These are phyloP conservation scores for Pseudomugil tenellus DNA, from an alignment of 2,797 vertebrate species.

Conservation along the genomic window DNA sequence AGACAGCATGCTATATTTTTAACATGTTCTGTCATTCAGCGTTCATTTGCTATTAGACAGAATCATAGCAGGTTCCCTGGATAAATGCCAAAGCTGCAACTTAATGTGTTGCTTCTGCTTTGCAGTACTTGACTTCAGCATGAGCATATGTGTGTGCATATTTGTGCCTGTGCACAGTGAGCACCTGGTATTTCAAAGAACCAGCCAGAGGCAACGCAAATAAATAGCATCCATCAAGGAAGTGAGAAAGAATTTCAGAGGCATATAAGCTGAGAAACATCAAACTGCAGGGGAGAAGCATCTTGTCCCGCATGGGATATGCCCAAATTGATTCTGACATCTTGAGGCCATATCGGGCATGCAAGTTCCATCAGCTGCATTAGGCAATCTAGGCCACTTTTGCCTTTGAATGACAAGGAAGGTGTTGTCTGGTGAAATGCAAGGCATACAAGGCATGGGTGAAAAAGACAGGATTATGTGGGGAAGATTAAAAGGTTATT, in stretches of 20 bases:
- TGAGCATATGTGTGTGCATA: slow-evolving; percentile 1
- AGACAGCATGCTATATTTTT: not conserved
- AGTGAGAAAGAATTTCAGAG: slow-evolving; percentile 54
- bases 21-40: slow-evolving; percentile 7
- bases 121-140: slow-evolving; percentile 1
- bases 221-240: slow-evolving; percentile 62
- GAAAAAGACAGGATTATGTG: not conserved
- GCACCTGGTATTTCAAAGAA: slow-evolving; percentile 68
- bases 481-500: slow-evolving; percentile 44
- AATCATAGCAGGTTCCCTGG: slow-evolving; percentile 28
- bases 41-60: slow-evolving; percentile 30
- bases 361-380: slow-evolving; percentile 42
- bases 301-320: slow-evolving; percentile 50
- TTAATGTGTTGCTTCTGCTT: slow-evolving; percentile 43
- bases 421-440: slow-evolving; percentile 45
- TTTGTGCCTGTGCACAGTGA: slow-evolving; percentile 19
- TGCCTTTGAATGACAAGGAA: slow-evolving; percentile 23
- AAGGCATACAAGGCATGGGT: slow-evolving; percentile 17
- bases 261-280: slow-evolving; percentile 56
- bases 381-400: slow-evolving; percentile 47
- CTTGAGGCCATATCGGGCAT: slow-evolving; percentile 33
- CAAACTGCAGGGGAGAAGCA: slow-evolving; percentile 52
- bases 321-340: slow-evolving; percentile 74
- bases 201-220: slow-evolving; percentile 56
- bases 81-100: slow-evolving; percentile 33